Percentiles rank a stretch among this genome's conserved stretches.
These are phyloP conservation scores for Drosophila melanica DNA, from an alignment of 1,140 invertebrate species.

Conservation along the genomic window DNA sequence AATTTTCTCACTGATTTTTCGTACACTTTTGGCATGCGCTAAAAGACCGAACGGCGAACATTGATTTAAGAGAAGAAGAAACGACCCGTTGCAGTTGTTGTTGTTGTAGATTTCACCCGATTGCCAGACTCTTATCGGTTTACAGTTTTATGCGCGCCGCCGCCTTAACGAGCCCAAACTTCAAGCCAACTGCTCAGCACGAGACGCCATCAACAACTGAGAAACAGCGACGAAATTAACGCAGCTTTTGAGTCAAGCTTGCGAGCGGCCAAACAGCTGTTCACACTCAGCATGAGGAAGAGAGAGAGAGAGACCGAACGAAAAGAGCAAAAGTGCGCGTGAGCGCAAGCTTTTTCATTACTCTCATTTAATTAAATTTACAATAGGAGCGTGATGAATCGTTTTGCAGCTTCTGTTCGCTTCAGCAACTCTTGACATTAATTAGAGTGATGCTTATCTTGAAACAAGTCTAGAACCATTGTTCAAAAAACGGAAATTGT, in stretches of 20 bases:
- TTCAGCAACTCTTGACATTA: constrained; percentile 54
- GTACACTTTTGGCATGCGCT: constrained; percentile 58
- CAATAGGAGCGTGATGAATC: constrained; percentile 32
- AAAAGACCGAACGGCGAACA: constrained; percentile 8
- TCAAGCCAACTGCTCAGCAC: constrained; percentile 55
- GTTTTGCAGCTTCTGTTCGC: constrained; percentile 38
- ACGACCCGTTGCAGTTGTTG: constrained; percentile 40
- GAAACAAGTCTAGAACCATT: constrained; percentile 41
- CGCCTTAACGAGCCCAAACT: constrained; percentile 16
- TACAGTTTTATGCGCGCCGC: constrained; percentile 29
- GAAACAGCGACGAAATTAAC: constrained; percentile 2
- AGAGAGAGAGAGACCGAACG: constrained; percentile 9
- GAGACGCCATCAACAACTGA: constrained; percentile 58
- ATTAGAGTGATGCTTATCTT: constrained; percentile 57
- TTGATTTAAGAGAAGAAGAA: constrained; percentile 43
- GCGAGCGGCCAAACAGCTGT: constrained; percentile 40
- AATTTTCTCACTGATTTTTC: constrained; percentile 48
- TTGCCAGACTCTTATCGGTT: constrained; percentile 29
- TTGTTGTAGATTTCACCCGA: constrained; percentile 75
- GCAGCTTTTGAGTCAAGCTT: constrained; percentile 73
- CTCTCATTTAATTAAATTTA: constrained; percentile 47
- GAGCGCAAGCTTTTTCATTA: constrained; percentile 30
- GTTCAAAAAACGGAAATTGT: constrained; percentile 60
- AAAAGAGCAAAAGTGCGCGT: neutral
- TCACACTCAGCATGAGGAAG: neutral